Conservation (phyloP, 1,140 invertebrate genomes). For the Euschistus heros region DNA sequence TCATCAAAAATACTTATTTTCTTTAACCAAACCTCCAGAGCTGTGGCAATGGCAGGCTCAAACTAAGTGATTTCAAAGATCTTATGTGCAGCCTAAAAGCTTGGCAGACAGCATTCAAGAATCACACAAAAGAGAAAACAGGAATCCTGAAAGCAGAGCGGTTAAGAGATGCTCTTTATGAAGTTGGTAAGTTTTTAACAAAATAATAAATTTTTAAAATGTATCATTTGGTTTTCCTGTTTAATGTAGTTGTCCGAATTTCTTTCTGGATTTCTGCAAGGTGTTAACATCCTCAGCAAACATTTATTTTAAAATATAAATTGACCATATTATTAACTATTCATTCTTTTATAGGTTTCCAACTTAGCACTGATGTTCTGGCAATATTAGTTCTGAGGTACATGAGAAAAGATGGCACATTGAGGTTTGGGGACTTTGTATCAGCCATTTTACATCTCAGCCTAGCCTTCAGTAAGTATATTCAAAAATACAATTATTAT, state of each 20-base stretch:
- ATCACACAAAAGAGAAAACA: conserved; percentile 81
- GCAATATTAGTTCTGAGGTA: conserved; percentile 73
- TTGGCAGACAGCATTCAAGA: conserved; percentile 85
- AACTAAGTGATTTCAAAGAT: conserved; percentile 80
- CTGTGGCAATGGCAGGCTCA: conserved; percentile 67
- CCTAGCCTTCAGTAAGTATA: conserved; percentile 70
- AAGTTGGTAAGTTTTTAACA: conserved; percentile 55
- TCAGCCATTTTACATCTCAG: conserved; percentile 79
- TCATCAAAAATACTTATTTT: conserved; percentile 27
- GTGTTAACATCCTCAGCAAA: too few relatives aligned
- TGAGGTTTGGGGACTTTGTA: conserved; percentile 88
- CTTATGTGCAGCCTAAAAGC: conserved; percentile 83
- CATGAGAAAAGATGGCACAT: conserved; percentile 85
- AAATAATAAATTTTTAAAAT: too few relatives aligned
- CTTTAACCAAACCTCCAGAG: conserved; percentile 45
- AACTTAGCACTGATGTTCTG: conserved; percentile 70
- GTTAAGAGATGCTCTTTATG: conserved; percentile 67
- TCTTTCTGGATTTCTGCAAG: too few relatives aligned
- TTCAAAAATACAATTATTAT: not conserved
- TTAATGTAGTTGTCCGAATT: too few relatives aligned
- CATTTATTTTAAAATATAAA: too few relatives aligned
- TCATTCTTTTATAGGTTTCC: conserved; percentile 50
- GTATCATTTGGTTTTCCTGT: too few relatives aligned
- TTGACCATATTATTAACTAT: too few relatives aligned
- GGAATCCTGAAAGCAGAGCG: conserved; percentile 80